Base-by-base conservation (phyloP, 2,797 vertebrate genomes). In the Dallia pectoralis region DNA sequence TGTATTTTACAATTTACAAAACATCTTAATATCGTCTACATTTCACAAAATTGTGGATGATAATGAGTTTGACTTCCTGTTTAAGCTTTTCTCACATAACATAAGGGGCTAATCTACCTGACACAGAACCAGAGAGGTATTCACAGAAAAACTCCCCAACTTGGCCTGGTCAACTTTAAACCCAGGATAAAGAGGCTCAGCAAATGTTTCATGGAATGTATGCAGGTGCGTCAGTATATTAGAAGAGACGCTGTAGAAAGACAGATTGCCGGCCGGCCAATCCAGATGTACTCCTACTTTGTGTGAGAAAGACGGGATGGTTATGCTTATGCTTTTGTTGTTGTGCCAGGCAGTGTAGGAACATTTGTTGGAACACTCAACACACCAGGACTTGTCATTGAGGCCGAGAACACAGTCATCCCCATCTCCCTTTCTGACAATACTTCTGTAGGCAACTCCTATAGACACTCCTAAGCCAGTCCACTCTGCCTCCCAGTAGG, bases 261-360 rank as follows among this genome's bases (percentile, higher is more conserved):
- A 81, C 67, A 89, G 53, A 0, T 1, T 77, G 47, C 89, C 89
- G 0, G 53, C 80, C 1, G 73, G 32, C 87, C 87, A 89, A 81
- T 91, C 86, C 73, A 91, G 79, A 61, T 79, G 79, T 2, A 89
- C 86, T 9, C 81, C 90, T 1, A 89, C 74, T 74, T n/a, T 88
- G 1, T 19, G 81, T 70, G 79, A 85, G 67, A 15, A 33, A 14
- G 64, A 44, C 1, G 66, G 19, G 16, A 3, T 0, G 3, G 48
- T 6, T 0, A 88, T 0, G 1, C 27, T 0, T 0, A 59, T 68
- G 69, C 4, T 51, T 0, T 0, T 4, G 51, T 25, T 68, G 0
- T 68, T 72, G 74, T 89, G 87, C 62, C 79, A 71, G 25, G 30
- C 33, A 27, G 9, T 76, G 82, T 82, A 89, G 40, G 40, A 4